Evolutionary conservation across 2,113 vertebrate species (phyloP), one percentile per base, ranked within the genome.

Genomic region (Megaleporinus macrocephalus): DNA sequence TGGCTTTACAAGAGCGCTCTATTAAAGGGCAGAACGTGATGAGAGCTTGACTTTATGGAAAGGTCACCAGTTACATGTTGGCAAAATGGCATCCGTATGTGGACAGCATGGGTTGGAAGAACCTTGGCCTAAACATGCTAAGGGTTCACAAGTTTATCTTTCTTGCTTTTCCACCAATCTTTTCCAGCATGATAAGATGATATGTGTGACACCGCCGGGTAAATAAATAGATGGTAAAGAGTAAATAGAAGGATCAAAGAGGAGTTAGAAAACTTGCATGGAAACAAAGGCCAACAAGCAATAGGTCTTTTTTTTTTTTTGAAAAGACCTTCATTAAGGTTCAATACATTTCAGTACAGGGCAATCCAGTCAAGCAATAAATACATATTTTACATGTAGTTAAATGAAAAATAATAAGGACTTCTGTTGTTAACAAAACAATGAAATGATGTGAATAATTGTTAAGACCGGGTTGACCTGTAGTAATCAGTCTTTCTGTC

Each of bases 11-110:
- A 62, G 41, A 24, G 20, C 20, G 26, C 79, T 73, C 59, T 12
- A 62, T 73, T 65, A 80, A 72, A 65, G 70, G 59, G 62, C 29
- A 51, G 49, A 51, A 63, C 51, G 49, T 81, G 59, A 62, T 53
- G 33, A 33, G 69, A 81, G 70, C 59, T 73, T 57, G 44, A 20
- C 22, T n/a, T 65, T 44, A 73, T 80, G 69, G 53, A 65, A 81
- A 81, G 59, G 79, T 74, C 29, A 65, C 10, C 44, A 73, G 59
- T 73, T 73, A 74, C 29, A 74, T 57, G 26, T 65, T 65, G 44
- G 70, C n/a, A 53, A 63, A 73, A 72, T 80, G 55, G 20, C 70
- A 81, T 61, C 29, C 61, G 30, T 33, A 57, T 65, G 59, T 73
- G 33, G 47, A 14, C 59, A 73, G 22, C 6, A 1, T 62, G 49